A percentile compares a stretch with the other conserved stretches of the same genome.
Conservation (phyloP, 2,113 vertebrate species). For the Pardalotus punctatus region DNA sequence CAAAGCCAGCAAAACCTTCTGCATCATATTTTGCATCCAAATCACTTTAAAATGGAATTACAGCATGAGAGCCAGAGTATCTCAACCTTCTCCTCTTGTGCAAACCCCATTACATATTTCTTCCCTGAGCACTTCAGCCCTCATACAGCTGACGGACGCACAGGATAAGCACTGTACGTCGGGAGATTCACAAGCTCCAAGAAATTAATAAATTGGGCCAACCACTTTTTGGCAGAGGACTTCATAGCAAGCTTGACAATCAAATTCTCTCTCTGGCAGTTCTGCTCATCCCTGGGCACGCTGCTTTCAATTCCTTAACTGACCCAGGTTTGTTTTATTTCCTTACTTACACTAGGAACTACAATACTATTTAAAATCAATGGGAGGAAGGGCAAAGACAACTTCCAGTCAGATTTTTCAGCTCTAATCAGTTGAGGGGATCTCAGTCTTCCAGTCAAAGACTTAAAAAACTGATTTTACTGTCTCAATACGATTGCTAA, state of each 20-base stretch:
- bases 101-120: accelerated
- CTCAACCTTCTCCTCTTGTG: neutral
- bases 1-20: neutral
- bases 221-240: neutral
- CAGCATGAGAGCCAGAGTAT: neutral
- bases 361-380: neutral
- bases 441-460: neutral
- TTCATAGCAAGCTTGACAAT: neutral
- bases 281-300: neutral
- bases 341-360: neutral
- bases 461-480: neutral
- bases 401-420: neutral
- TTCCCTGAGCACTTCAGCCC: neutral
- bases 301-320: neutral
- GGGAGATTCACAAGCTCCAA: neutral
- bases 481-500: neutral
- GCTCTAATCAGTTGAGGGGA: neutral
- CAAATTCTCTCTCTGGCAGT: neutral
- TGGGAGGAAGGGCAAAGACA: accelerated
- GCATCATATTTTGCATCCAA: neutral
- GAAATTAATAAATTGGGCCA: neutral
- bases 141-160: accelerated
- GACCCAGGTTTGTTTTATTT: neutral
- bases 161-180: accelerated
- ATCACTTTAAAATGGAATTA: neutral